These are phyloP conservation scores for Gymnorhina tibicen DNA, from an alignment of 2,113 vertebrate genomes.

Conservation along the genomic window DNA sequence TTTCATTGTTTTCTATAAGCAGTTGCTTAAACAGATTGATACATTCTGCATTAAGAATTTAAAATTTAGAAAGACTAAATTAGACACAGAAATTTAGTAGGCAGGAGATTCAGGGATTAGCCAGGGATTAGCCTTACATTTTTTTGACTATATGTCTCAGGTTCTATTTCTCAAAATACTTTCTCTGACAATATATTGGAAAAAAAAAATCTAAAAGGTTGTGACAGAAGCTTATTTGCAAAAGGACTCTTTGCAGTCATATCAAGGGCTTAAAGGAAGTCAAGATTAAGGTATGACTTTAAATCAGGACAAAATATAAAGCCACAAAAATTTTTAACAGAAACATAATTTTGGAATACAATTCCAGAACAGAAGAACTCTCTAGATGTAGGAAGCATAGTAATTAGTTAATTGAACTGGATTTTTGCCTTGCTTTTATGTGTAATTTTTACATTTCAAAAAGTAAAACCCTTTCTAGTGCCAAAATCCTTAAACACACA, in stretches of 20 bases:
- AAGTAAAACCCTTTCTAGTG: background rate
- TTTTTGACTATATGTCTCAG: background rate
- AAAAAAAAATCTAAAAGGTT: background rate
- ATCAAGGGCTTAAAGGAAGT: background rate
- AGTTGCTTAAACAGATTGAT: background rate
- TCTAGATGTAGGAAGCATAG: background rate
- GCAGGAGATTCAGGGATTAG: background rate
- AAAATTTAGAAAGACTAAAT: background rate
- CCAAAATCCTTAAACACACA: background rate
- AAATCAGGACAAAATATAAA: background rate
- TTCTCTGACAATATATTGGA: background rate
- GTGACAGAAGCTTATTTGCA: background rate
- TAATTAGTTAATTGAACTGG: background rate
- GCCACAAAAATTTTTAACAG: background rate
- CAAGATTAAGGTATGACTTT: background rate
- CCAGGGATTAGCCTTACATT: background rate
- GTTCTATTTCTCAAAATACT: background rate
- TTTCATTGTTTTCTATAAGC: background rate
- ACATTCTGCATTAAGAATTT: background rate
- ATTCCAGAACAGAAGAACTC: background rate
- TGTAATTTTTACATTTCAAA: background rate
- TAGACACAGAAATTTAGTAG: background rate
- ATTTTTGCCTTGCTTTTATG: background rate
- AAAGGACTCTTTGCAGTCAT: background rate
- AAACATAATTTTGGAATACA: background rate